phyloP scores from a whole-genome alignment of 1,140 invertebrate genomes.

The Neomicropteryx cornuta region DNA sequence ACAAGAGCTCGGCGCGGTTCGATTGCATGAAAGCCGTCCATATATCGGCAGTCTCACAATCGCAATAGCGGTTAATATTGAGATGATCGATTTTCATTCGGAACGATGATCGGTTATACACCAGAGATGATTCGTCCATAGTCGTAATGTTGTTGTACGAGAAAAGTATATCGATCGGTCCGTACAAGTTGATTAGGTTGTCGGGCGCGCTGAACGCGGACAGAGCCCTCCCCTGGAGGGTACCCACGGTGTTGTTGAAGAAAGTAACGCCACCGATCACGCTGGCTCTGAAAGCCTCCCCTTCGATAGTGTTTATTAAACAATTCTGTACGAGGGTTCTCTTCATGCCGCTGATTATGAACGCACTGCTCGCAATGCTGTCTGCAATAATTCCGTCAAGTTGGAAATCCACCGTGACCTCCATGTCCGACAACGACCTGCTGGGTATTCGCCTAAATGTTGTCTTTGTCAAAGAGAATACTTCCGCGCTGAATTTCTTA shows the following conservation, averaged over 20 bases:
- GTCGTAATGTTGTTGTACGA: conserved; percentile 49
- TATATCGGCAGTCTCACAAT: conserved; percentile 38
- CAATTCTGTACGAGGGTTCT: conserved; percentile 52
- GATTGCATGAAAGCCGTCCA: conserved; percentile 24
- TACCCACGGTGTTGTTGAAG: conserved; percentile 50
- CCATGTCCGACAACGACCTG: conserved; percentile 59
- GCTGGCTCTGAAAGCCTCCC: conserved; percentile 50
- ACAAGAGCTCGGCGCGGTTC: conserved; percentile 26
- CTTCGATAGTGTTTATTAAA: conserved; percentile 44
- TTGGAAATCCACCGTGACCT: conserved; percentile 50
- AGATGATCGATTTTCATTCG: conserved; percentile 43
- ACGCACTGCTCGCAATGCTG: conserved; percentile 49
- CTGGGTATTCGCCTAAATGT: conserved; percentile 48
- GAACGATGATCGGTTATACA: conserved; percentile 44
- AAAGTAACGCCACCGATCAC: conserved; percentile 51
- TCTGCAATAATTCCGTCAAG: conserved; percentile 49
- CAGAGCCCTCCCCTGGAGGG: conserved; percentile 47
- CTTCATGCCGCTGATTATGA: conserved; percentile 44
- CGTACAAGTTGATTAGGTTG: conserved; percentile 24
- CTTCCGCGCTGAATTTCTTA: conserved; percentile 61
- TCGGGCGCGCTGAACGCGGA: conserved; percentile 42
- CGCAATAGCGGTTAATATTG: conserved; percentile 46
- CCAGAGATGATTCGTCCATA: conserved; percentile 44
- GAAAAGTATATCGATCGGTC: conserved; percentile 43
- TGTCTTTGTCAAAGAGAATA: conserved; percentile 42